Conservation (phyloP, 2,797 vertebrate genomes). For the Geotrypetes seraphini region DNA sequence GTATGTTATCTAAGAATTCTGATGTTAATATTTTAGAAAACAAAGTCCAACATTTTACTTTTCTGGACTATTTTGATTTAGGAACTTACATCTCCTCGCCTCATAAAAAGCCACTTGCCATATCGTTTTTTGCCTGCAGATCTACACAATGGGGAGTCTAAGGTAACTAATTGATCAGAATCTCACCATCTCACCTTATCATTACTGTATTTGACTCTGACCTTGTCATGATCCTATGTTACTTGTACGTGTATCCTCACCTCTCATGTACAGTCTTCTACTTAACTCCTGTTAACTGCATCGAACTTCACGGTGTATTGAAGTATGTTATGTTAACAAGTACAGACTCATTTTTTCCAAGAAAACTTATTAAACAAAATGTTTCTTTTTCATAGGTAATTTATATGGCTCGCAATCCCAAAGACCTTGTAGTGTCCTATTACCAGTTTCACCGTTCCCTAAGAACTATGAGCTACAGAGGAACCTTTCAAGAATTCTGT, state of each 20-base stretch:
- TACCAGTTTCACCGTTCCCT: constrained; percentile 97
- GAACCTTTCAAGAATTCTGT: constrained; percentile 97
- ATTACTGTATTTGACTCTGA: too few relatives aligned
- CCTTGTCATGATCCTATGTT: too few relatives aligned
- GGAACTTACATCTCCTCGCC: constrained; percentile 90
- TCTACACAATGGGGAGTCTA: constrained; percentile 88
- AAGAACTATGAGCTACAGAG: constrained; percentile 96
- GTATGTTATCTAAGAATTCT: too few relatives aligned
- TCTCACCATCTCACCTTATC: neutral
- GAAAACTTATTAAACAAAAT: too few relatives aligned
- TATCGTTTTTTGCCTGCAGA: constrained; percentile 88
- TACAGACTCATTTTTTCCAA: too few relatives aligned
- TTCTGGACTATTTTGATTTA: constrained; percentile 26
- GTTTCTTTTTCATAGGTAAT: constrained; percentile 66
- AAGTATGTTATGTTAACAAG: too few relatives aligned
- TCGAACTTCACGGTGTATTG: too few relatives aligned
- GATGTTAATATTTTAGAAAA: too few relatives aligned
- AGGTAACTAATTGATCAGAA: constrained; percentile 52
- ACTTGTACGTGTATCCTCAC: too few relatives aligned
- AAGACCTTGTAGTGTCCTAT: constrained; percentile 95
- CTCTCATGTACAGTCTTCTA: too few relatives aligned
- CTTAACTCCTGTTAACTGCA: too few relatives aligned
- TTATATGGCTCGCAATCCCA: constrained; percentile 97
- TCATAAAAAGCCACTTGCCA: constrained; percentile 95
- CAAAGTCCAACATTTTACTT: too few relatives aligned